phyloP scores from a whole-genome alignment of 1,140 invertebrate species.

The Papilio helenus region DNA sequence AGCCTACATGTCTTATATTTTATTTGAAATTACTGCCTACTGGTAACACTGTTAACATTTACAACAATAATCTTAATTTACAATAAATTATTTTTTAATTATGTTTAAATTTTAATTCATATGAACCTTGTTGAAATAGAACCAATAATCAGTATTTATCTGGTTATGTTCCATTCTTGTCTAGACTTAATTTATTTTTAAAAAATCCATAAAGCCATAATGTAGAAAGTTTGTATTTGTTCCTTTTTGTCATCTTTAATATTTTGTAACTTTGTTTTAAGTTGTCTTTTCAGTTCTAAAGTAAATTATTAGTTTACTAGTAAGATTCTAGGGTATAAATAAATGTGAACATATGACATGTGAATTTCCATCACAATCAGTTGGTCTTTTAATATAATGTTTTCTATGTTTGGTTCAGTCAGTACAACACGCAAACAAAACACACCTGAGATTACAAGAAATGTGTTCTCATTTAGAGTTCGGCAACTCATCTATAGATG shows the following conservation, averaged over 20 bases:
- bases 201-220: too few species aligned
- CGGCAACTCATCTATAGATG: background rate
- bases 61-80: background rate
- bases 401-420: background rate
- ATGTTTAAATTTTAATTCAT: background rate
- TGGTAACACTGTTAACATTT: background rate
- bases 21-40: background rate
- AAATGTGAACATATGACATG: too few species aligned
- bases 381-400: background rate
- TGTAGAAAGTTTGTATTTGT: too few species aligned
- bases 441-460: background rate
- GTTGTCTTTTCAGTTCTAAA: too few species aligned
- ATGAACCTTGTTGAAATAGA: background rate
- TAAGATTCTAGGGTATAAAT: too few species aligned
- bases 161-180: too few species aligned
- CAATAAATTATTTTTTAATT: conserved; percentile 5
- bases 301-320: too few species aligned
- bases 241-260: too few species aligned
- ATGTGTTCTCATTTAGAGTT: background rate
- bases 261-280: too few species aligned
- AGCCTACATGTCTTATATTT: background rate
- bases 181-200: too few species aligned
- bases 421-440: background rate
- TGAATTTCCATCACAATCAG: background rate
- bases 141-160: background rate